These are phyloP conservation scores for Chironomus riparius DNA, from an alignment of 2,888 invertebrate genomes.

Conservation along the genomic window DNA sequence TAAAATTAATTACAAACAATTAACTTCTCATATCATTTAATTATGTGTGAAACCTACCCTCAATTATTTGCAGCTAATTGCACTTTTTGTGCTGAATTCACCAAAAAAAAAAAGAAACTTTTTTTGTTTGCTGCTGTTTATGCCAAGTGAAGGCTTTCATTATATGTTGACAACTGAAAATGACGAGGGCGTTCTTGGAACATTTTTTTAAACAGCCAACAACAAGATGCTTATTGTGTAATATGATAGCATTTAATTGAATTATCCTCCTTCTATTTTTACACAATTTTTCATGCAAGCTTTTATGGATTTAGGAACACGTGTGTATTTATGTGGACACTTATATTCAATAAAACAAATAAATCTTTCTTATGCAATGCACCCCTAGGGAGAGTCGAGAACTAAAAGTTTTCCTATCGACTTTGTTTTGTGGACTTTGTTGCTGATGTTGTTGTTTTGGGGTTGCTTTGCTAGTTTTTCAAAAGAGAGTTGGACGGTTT, in stretches of 20 bases:
- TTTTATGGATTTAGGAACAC: too few species aligned
- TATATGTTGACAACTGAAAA: not conserved
- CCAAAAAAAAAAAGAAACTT: not conserved
- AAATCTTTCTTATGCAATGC: too few species aligned
- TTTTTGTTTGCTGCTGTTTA: not conserved
- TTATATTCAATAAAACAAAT: too few species aligned
- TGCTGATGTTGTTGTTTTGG: too few species aligned
- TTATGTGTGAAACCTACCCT: conserved; percentile 11
- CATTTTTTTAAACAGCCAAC: not conserved
- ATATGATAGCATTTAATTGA: not conserved
- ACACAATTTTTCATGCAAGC: too few species aligned
- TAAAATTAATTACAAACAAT: not conserved
- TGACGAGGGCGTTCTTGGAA: not conserved
- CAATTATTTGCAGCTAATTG: conserved; percentile 16
- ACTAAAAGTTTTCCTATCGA: too few species aligned
- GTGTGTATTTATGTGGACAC: too few species aligned
- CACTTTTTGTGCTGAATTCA: not conserved
- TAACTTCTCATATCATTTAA: not conserved
- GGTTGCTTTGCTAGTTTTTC: too few species aligned
- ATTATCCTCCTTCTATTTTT: not conserved
- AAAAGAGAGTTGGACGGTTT: too few species aligned
- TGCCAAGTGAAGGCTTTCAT: not conserved
- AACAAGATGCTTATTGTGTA: not conserved
- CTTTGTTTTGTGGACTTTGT: too few species aligned
- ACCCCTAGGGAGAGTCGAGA: too few species aligned